These are phyloP conservation scores for Drosophila dunni DNA, from an alignment of 1,140 invertebrate genomes.

Conservation along the genomic window DNA sequence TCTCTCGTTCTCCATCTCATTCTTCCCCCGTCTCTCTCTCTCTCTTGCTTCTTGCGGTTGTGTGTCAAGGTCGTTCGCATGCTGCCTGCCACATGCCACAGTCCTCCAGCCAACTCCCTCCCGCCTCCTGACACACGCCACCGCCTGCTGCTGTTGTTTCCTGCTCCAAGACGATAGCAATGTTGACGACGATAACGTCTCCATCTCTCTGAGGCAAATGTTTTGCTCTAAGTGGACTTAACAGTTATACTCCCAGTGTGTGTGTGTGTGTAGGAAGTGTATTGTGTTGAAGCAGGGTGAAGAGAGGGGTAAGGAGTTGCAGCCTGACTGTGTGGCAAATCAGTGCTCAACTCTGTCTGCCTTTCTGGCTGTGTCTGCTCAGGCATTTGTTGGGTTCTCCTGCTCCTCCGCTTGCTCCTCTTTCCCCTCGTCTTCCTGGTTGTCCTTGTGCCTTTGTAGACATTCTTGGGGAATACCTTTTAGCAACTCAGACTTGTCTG, in stretches of 20 bases:
- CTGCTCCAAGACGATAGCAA: conserved; percentile 77
- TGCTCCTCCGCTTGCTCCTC: not conserved
- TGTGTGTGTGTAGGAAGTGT: conserved; percentile 61
- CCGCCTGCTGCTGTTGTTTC: conserved; percentile 55
- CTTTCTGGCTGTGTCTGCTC: conserved; percentile 16
- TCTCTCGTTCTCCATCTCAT: not conserved
- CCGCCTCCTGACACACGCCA: conserved; percentile 5
- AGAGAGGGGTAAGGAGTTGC: conserved; percentile 10
- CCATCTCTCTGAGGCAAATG: conserved; percentile 52
- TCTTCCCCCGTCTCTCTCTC: not conserved
- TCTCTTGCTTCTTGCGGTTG: conserved; percentile 27
- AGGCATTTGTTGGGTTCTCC: conserved; percentile 31
- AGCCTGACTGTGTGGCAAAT: conserved; percentile 49
- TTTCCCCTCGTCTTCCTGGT: not conserved
- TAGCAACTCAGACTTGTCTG: conserved; percentile 80
- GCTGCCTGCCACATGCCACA: conserved; percentile 24
- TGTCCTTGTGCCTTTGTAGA: conserved; percentile 52
- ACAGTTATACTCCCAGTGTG: conserved; percentile 25
- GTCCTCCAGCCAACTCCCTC: too few species aligned
- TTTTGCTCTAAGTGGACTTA: conserved; percentile 38
- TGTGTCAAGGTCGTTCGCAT: conserved; percentile 73
- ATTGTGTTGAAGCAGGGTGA: conserved; percentile 41
- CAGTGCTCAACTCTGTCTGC: conserved; percentile 28
- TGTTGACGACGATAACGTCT: conserved; percentile 76
- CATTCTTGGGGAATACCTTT: conserved; percentile 81